These are phyloP conservation scores for Hirtodrosophila alboralis DNA, from an alignment of 2,888 invertebrate species.

Conservation along the genomic window DNA sequence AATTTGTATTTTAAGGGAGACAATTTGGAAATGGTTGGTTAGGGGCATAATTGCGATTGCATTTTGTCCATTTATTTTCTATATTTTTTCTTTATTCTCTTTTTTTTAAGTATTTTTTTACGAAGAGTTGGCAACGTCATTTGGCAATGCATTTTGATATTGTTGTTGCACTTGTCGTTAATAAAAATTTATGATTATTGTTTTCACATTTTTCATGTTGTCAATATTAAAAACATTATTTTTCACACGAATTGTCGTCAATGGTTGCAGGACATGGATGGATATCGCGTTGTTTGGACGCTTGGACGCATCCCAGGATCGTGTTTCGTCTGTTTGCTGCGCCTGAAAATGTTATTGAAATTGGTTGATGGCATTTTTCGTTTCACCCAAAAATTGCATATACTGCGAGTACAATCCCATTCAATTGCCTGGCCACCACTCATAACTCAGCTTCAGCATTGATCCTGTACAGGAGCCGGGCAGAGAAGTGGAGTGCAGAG, in stretches of 20 bases:
- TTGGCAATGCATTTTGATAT: conserved; percentile 41
- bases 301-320: conserved; percentile 18
- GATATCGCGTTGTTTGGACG: conserved; percentile 30
- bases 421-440: conserved; percentile 70
- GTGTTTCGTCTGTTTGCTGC: conserved; percentile 45
- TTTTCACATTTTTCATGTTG: conserved; percentile 83
- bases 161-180: conserved; percentile 61
- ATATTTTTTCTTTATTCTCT: not conserved
- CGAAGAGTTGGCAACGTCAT: conserved; percentile 35
- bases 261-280: conserved; percentile 38
- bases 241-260: conserved; percentile 79
- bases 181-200: conserved; percentile 84
- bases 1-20: conserved; percentile 8
- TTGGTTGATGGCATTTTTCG: conserved; percentile 77
- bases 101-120: too few relatives aligned
- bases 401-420: conserved; percentile 60
- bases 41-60: conserved; percentile 26
- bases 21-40: not conserved
- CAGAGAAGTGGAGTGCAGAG: conserved; percentile 23
- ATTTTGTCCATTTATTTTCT: too few relatives aligned
- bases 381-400: conserved; percentile 38
- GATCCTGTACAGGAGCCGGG: not conserved
- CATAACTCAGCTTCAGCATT: conserved; percentile 66
- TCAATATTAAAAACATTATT: conserved; percentile 83
- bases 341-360: conserved; percentile 69